A percentile compares a stretch with the other conserved stretches of the same genome.
Conservation (phyloP, 2,113 vertebrate species). For the Eurystomus gularis region DNA sequence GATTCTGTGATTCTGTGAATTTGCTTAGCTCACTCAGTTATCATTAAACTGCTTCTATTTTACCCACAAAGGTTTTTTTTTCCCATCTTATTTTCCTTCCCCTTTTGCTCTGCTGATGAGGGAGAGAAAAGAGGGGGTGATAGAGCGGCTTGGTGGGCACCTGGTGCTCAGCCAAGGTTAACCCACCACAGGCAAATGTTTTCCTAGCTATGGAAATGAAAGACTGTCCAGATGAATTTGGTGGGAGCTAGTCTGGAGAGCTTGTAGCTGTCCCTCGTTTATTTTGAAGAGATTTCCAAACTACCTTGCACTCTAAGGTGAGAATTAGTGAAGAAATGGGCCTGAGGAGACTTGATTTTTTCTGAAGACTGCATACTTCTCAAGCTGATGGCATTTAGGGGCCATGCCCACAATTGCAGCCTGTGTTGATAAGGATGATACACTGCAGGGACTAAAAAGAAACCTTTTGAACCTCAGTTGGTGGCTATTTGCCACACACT, state of each 20-base stretch:
- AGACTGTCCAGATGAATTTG: background rate
- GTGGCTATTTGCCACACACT: background rate
- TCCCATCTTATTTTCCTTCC: no score
- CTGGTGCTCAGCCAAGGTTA: no score
- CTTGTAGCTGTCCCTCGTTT: background rate
- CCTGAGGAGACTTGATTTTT: background rate
- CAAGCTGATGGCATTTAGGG: background rate
- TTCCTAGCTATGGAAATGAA: background rate
- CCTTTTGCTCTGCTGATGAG: no score
- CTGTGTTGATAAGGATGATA: background rate
- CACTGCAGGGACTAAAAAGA: constrained; percentile 1
- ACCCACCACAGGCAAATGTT: background rate
- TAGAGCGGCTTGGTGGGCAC: no score
- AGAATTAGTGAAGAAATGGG: background rate
- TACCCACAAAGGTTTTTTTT: no score
- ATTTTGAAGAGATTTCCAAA: background rate
- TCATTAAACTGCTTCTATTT: no score
- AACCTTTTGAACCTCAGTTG: background rate
- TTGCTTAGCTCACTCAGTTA: no score
- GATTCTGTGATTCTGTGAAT: no score
- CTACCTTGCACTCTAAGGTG: background rate
- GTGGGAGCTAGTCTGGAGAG: background rate
- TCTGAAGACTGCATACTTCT: background rate
- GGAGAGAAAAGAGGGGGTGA: no score
- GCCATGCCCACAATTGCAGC: background rate